Evolutionary conservation across 1,140 invertebrate species (phyloP).

Genomic region (Zaprionus capensis): DNA sequence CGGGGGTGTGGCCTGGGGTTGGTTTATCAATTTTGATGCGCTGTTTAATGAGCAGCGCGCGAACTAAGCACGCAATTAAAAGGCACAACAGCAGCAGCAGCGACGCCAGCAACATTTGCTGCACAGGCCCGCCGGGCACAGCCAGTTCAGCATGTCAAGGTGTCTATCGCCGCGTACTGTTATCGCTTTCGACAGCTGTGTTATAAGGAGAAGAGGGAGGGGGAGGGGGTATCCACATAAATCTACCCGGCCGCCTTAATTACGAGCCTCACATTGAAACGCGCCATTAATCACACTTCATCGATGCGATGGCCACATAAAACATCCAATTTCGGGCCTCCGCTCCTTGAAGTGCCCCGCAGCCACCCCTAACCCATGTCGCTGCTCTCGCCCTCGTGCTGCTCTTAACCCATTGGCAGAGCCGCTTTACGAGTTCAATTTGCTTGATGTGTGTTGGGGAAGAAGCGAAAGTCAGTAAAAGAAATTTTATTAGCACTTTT

Average conservation of each 20-base stretch:
- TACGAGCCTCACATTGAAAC: constrained; percentile 72
- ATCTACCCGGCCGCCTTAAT: constrained; percentile 70
- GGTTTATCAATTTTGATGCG: constrained; percentile 76
- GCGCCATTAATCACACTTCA: constrained; percentile 80
- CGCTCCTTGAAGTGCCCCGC: constrained; percentile 1
- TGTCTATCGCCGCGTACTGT: constrained; percentile 1
- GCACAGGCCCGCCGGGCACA: too few species aligned
- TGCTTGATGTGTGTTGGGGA: constrained; percentile 23
- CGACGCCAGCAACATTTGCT: constrained; percentile 15
- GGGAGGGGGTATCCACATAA: constrained; percentile 44
- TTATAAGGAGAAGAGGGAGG: too few species aligned
- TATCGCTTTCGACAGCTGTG: constrained; percentile 49
- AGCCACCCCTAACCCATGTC: background rate
- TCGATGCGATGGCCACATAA: constrained; percentile 70
- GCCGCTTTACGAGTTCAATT: constrained; percentile 63
- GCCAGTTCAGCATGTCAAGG: constrained; percentile 30
- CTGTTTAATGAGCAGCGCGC: constrained; percentile 71
- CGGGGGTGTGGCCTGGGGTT: constrained; percentile 5
- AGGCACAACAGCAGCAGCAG: constrained; percentile 25
- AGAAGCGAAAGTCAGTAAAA: constrained; percentile 25
- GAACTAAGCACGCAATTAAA: constrained; percentile 77
- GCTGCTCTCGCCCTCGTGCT: background rate
- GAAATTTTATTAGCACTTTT: constrained; percentile 75
- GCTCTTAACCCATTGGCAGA: constrained; percentile 35
- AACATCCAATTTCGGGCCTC: constrained; percentile 62